These are phyloP conservation scores for Synergus itoensis DNA, from an alignment of 2,888 invertebrate species.

Conservation along the genomic window DNA sequence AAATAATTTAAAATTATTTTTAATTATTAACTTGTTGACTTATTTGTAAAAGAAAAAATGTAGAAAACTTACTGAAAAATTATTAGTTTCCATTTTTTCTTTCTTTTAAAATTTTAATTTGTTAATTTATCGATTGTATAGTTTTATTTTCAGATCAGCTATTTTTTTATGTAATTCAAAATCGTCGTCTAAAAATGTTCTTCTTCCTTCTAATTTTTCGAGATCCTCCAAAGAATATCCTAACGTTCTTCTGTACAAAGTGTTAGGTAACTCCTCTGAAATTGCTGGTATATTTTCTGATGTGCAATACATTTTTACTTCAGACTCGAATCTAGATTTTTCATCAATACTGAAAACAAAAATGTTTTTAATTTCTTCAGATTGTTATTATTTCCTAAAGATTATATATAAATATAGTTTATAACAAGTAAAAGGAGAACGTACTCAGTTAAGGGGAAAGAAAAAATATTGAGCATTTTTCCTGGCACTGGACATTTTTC, in stretches of 20 bases:
- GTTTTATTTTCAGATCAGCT: conserved; percentile 59
- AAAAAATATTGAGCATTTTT: conserved; percentile 57
- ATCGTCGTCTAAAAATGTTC: conserved; percentile 65
- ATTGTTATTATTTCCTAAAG: too few relatives aligned
- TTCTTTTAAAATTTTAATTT: background rate
- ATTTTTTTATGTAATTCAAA: conserved; percentile 60
- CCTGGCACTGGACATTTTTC: conserved; percentile 56
- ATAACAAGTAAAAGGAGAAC: conserved; percentile 30
- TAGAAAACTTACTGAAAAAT: background rate
- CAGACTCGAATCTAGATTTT: conserved; percentile 57
- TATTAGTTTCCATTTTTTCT: background rate
- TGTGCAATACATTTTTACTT: conserved; percentile 58
- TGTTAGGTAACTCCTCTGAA: conserved; percentile 59
- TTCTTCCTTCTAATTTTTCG: conserved; percentile 56
- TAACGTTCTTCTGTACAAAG: conserved; percentile 63
- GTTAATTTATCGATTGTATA: conserved; percentile 19
- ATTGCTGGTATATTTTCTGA: conserved; percentile 45
- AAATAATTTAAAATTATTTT: background rate
- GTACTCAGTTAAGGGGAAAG: conserved; percentile 58
- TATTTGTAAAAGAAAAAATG: background rate
- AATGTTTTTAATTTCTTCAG: background rate
- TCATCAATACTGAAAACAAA: conserved; percentile 55
- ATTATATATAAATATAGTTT: background rate
- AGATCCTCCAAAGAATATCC: conserved; percentile 60
- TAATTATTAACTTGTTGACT: background rate